These are phyloP conservation scores for Limnephilus lunatus DNA, from an alignment of 2,888 invertebrate genomes.

Conservation along the genomic window DNA sequence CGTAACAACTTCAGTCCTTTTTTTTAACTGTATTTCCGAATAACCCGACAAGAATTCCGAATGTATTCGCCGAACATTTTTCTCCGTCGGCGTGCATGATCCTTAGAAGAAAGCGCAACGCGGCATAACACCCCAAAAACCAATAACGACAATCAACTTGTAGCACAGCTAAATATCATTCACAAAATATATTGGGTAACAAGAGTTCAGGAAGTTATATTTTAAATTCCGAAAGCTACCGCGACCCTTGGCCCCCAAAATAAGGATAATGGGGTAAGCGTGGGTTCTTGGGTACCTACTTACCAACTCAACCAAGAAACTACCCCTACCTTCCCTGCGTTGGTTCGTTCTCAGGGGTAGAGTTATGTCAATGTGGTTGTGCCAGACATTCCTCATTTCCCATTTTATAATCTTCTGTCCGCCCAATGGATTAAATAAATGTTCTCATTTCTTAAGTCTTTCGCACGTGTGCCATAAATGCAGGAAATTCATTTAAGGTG, in stretches of 20 bases:
- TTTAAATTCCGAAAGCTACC: slow-evolving; percentile 62
- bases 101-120: too few species aligned
- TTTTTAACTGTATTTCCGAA: too few species aligned
- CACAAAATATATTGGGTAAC: slow-evolving; percentile 58
- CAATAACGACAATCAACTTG: not conserved
- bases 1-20: too few species aligned
- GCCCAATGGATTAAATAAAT: not conserved
- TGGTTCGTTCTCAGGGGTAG: not conserved
- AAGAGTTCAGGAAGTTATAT: slow-evolving; percentile 61
- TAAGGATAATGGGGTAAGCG: not conserved
- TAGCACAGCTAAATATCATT: not conserved
- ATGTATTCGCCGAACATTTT: too few species aligned
- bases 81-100: too few species aligned
- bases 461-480: not conserved
- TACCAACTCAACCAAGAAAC: not conserved
- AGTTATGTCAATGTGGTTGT: not conserved
- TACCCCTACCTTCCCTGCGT: not conserved
- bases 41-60: too few species aligned
- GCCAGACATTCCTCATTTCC: not conserved
- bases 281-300: not conserved
- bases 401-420: not conserved
- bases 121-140: not conserved
- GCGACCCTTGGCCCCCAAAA: slow-evolving; percentile 50
- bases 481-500: not conserved
- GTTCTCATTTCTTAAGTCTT: not conserved